Evolutionary conservation across 2,888 invertebrate species (phyloP), one percentile per base, ranked within the genome.

Genomic region (Omphaloscelis lunosa): DNA sequence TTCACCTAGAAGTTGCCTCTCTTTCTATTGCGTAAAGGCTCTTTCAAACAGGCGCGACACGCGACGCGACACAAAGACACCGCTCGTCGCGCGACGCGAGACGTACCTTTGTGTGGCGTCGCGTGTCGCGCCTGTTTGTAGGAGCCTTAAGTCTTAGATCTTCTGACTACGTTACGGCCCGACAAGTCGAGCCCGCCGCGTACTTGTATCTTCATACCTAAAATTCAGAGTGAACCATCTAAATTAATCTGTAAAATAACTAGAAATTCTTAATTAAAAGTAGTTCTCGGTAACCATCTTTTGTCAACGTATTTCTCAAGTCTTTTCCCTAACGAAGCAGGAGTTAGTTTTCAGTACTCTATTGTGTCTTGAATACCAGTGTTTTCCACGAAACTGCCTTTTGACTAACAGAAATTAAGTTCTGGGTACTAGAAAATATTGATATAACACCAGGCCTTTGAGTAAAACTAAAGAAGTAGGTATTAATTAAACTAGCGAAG

Each of bases 381-480:
- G 6, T 56, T 51, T 41, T 34, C 29, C 9, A 39, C 6, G 48
- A 58, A 75, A 51, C 11, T 74, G 17, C 23, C 53, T 56, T 80
- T 41, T 41, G 7, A 11, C 51, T 41, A n/a, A 48, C 5, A 29
- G 8, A 48, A 63, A 15, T 20, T 27, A n/a, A 51, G 29, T 48
- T 73, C 56, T 41, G 17, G 8, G 17, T 51, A 58, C 12, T 51
- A 63, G 6, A 11, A 45, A 56, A 61, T 56, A 20, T 61, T 62
- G 11, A 56, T 2, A 23, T 61, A 34, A 61, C 34, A 34, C 15
- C 51, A 45, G 17, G 3, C 20, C n/a, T 77, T 80, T 72, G 20
- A 51, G n/a, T 34, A 45, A 11, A 6, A 23, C 1, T 48, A 17
- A 11, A 3, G 2, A 58, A 34, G 45, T 65, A 73, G 9, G 39